Base-by-base conservation (phyloP, 2,113 vertebrate species). In the Lethenteron camtschaticum region DNA sequence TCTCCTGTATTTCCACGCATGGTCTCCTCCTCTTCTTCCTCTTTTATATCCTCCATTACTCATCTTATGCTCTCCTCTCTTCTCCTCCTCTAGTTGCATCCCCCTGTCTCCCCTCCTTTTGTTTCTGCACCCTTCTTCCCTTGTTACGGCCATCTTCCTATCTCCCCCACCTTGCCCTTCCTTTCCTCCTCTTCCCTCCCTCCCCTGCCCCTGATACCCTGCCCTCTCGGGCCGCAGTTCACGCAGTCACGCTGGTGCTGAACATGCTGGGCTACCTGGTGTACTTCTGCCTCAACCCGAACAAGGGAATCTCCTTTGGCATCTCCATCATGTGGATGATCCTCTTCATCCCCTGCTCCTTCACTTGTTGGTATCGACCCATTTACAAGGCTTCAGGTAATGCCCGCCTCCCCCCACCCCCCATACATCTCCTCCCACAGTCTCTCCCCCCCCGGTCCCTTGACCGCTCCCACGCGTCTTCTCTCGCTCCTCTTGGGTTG, bases 301-400 rank as follows among this genome's bases (percentile, higher is more conserved):
- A 2, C 0, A 76, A 76, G 58, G 92, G 89, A 1, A 80, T 90
- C 1, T 86, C 92, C 79, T 96, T 96, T 0, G 94, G 92, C 56
- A 82, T 96, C 71, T 88, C 94, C 0, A 96, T 99, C 80, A 80
- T 99, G 58, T 99, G 94, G 94, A 83, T 96, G 73, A 55, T 95
- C 76, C 79, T 96, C 76, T 99, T 95, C 81, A 95, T 85, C 8
- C 94, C 94, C 1, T 87, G 87, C 76, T 82, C 90, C 73, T 95
- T 99, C 74, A 41, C 95, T 72, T 99, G 94, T 75, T 99, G 94
- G 94, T 99, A 92, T 80, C 80, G 94, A 74, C 94, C 94, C 0
- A 83, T 95, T 72, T 99, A 99, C 80, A 99, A 87, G 79, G 90
- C 73, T 99, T 96, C 80, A 90, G 84, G 92, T 87, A 77, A 80